Evolutionary conservation across 2,888 invertebrate genomes (phyloP).

Genomic region (Steinernema hermaphroditum): DNA sequence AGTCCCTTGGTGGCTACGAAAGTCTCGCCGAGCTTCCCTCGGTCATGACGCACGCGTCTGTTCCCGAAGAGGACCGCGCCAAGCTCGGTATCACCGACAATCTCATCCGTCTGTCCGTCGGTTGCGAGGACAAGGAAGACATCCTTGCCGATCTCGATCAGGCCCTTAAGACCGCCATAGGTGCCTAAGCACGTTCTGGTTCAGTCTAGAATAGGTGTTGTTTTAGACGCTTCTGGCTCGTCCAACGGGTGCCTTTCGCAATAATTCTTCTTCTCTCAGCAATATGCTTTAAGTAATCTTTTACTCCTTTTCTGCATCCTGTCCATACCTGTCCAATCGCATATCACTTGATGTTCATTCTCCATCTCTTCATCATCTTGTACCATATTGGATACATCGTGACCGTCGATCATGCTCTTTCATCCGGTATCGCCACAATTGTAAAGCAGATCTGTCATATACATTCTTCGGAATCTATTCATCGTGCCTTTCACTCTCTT

Average conservation of each 20-base stretch:
- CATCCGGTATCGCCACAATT: too few species aligned
- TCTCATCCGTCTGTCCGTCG: slow-evolving; percentile 84
- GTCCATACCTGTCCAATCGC: too few species aligned
- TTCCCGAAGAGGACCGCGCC: slow-evolving; percentile 77
- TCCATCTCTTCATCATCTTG: too few species aligned
- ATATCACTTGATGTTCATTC: too few species aligned
- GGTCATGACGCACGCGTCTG: slow-evolving; percentile 93
- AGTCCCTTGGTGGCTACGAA: slow-evolving; percentile 92
- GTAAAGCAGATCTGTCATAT: too few species aligned
- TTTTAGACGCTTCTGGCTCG: slow-evolving; percentile 8
- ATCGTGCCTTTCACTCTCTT: too few species aligned
- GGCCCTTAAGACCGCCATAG: slow-evolving; percentile 73
- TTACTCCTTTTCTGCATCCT: too few species aligned
- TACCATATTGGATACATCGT: too few species aligned
- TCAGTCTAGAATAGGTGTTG: neutral
- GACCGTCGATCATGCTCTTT: too few species aligned
- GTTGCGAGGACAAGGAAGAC: slow-evolving; percentile 84
- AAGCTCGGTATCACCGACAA: slow-evolving; percentile 81
- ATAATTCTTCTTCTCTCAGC: slow-evolving; percentile 15
- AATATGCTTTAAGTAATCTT: slow-evolving; percentile 12
- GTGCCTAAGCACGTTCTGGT: slow-evolving; percentile 19
- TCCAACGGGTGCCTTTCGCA: slow-evolving; percentile 21
- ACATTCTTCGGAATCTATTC: too few species aligned
- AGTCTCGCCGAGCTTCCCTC: slow-evolving; percentile 86
- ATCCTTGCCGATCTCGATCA: slow-evolving; percentile 81